A percentile compares a stretch with the other conserved stretches of the same genome.
phyloP scores from a whole-genome alignment of 2,797 vertebrate species.

The Leucoraja ocellata region DNA sequence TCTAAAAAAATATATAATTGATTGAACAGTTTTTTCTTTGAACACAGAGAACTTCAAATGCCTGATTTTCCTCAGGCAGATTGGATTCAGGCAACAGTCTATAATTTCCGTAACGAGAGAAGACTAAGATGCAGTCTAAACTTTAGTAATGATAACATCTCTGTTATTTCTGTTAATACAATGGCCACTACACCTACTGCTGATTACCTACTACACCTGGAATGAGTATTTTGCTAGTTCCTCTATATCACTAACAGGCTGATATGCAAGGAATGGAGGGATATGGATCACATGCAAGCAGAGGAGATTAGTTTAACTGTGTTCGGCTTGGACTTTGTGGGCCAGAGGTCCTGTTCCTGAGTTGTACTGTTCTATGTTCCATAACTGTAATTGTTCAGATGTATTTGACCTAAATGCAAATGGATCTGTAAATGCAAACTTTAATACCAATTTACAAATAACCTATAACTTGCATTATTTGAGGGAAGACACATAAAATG shows the following conservation, averaged over 20 bases:
- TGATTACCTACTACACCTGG: neutral
- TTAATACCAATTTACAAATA: conserved; percentile 23
- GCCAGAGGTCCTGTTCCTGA: too few species aligned
- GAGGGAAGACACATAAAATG: neutral
- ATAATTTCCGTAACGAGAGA: neutral
- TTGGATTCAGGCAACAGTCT: neutral
- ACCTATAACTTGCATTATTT: neutral
- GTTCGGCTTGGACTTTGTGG: too few species aligned
- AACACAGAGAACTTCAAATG: neutral
- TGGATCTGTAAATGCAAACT: neutral
- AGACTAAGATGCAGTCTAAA: neutral
- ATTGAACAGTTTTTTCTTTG: neutral
- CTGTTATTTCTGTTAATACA: neutral
- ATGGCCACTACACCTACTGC: neutral
- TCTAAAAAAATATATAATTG: neutral
- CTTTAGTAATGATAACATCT: neutral
- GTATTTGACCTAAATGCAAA: conserved; percentile 4
- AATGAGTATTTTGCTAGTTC: neutral
- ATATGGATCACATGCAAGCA: too few species aligned
- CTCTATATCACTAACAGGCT: conserved; percentile 3
- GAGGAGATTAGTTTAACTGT: too few species aligned
- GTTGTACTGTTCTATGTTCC: too few species aligned
- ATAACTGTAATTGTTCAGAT: neutral
- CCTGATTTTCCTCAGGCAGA: neutral
- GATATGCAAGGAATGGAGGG: neutral